Percentiles rank a stretch among this genome's conserved stretches.
These are phyloP conservation scores for Drosophila nigritarsus DNA, from an alignment of 2,888 invertebrate genomes.

Conservation along the genomic window DNA sequence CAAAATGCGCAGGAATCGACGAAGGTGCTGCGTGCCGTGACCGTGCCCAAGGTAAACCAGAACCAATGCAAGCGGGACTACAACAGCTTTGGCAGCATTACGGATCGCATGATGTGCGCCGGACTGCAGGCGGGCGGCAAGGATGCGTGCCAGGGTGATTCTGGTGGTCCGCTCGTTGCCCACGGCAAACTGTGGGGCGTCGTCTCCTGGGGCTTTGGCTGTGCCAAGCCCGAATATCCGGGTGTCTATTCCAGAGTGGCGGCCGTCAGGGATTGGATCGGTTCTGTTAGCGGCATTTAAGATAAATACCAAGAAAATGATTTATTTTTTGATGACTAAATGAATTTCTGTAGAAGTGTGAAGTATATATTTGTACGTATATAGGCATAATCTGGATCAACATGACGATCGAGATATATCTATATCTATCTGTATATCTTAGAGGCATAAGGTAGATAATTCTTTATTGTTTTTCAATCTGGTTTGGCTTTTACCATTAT, in stretches of 20 bases:
- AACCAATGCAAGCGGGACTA: slow-evolving; percentile 68
- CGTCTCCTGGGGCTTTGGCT: slow-evolving; percentile 84
- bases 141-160: slow-evolving; percentile 83
- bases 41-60: slow-evolving; percentile 78
- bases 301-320: background rate
- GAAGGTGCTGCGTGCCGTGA: slow-evolving; percentile 64
- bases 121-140: slow-evolving; percentile 78
- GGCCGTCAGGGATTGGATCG: slow-evolving; percentile 76
- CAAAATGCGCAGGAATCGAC: slow-evolving; percentile 61
- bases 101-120: slow-evolving; percentile 82
- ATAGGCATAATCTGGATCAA: too few relatives aligned
- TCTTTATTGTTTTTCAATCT: background rate
- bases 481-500: background rate
- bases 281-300: slow-evolving; percentile 47
- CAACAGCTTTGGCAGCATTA: slow-evolving; percentile 65
- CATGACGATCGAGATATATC: background rate
- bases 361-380: background rate
- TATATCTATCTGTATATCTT: background rate
- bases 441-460: background rate
- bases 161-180: slow-evolving; percentile 80
- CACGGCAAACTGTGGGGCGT: slow-evolving; percentile 75
- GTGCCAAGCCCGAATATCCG: slow-evolving; percentile 77
- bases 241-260: slow-evolving; percentile 80
- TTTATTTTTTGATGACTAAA: background rate
- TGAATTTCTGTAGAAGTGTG: background rate